A percentile compares a stretch with the other conserved stretches of the same genome.
Conservation (phyloP, 1,140 invertebrate species). For the Drosophila navojoa region DNA sequence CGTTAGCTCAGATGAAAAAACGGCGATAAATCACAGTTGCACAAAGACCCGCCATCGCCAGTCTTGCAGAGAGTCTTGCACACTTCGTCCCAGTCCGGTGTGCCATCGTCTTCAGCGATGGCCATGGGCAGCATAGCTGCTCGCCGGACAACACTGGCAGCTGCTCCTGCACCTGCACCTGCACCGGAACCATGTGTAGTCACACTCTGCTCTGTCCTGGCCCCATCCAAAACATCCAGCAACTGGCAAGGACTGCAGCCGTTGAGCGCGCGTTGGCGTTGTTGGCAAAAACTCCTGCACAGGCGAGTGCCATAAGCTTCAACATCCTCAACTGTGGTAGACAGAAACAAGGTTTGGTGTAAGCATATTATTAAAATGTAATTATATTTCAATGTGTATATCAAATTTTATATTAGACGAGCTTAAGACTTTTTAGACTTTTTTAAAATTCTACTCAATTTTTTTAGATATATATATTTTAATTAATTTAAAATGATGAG, state of each 20-base stretch:
- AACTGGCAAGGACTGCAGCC: constrained; percentile 74
- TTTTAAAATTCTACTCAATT: no score
- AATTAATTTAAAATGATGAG: no score
- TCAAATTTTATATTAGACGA: no score
- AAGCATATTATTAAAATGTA: not conserved
- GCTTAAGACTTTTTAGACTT: no score
- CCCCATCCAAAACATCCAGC: constrained; percentile 43
- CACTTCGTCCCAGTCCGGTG: constrained; percentile 84
- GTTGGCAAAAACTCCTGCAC: constrained; percentile 65
- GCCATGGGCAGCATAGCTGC: not conserved
- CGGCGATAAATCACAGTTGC: constrained; percentile 85
- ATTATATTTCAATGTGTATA: no score
- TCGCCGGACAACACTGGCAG: not conserved
- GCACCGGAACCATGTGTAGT: constrained; percentile 59
- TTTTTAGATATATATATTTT: no score
- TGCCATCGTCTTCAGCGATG: not conserved
- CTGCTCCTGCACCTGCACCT: not conserved
- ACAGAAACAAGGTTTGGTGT: not conserved
- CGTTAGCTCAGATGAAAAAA: constrained; percentile 63
- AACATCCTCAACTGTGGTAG: constrained; percentile 6
- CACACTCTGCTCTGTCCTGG: constrained; percentile 48
- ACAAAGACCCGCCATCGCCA: constrained; percentile 85
- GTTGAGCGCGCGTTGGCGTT: constrained; percentile 50
- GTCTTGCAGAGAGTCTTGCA: constrained; percentile 84
- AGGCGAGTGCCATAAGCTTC: constrained; percentile 43